A percentile compares a stretch with the other conserved stretches of the same genome.
phyloP scores from a whole-genome alignment of 1,140 invertebrate species.

The Drosophila parabipectinata region DNA sequence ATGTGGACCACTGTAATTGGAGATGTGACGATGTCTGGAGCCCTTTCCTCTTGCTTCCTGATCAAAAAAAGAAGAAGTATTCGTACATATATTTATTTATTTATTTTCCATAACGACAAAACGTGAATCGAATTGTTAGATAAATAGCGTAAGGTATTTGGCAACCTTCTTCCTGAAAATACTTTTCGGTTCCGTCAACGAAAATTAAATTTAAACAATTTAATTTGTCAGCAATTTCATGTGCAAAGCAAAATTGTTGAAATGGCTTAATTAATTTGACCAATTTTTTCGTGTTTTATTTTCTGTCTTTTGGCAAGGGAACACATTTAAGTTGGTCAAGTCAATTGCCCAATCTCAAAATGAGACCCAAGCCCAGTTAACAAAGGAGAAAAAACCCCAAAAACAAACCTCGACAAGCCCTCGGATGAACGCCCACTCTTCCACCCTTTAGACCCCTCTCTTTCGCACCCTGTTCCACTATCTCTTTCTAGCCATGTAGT shows the following conservation, averaged over 20 bases:
- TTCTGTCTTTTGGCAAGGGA: conserved; percentile 14
- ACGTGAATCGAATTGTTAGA: conserved; percentile 68
- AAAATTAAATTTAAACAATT: conserved; percentile 75
- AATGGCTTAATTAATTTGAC: conserved; percentile 76
- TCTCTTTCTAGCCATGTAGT: conserved; percentile 26
- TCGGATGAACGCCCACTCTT: conserved; percentile 46
- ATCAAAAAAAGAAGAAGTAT: conserved; percentile 9
- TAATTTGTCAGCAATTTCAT: conserved; percentile 71
- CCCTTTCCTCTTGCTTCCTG: conserved; percentile 43
- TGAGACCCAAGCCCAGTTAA: conserved; percentile 41
- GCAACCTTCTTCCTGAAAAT: conserved; percentile 50
- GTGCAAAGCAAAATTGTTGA: conserved; percentile 69
- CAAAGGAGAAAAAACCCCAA: conserved; percentile 26
- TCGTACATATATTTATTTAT: conserved; percentile 13
- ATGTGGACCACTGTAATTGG: conserved; percentile 51
- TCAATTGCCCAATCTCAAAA: conserved; percentile 69
- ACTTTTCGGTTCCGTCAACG: conserved; percentile 44
- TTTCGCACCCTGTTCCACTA: background rate
- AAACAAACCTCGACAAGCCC: conserved; percentile 64
- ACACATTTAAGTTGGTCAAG: conserved; percentile 71
- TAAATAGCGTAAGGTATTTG: conserved; percentile 47
- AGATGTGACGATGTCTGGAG: conserved; percentile 45
- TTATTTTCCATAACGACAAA: conserved; percentile 56
- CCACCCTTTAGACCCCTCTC: background rate
- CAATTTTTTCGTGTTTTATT: conserved; percentile 56